Percentiles rank a stretch among this genome's conserved stretches.
Conservation (phyloP, 2,888 invertebrate genomes). For the Idaea aversata region DNA sequence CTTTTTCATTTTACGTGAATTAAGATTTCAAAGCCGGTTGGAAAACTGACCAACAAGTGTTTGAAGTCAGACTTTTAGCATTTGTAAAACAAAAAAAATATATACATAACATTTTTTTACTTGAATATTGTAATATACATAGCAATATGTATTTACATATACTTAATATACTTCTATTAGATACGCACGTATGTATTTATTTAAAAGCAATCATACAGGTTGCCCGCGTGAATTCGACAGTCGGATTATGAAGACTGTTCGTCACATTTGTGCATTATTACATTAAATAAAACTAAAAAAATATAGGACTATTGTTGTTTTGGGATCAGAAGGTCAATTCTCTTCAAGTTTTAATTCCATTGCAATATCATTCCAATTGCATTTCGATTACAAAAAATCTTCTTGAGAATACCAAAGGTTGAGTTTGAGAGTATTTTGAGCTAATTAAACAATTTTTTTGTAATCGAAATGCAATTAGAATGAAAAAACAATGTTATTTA, state of each 20-base stretch:
- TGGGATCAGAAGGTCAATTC: too few relatives aligned
- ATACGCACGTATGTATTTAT: slow-evolving; percentile 68
- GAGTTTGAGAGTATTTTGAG: too few relatives aligned
- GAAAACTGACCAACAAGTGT: slow-evolving; percentile 66
- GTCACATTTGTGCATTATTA: slow-evolving; percentile 21
- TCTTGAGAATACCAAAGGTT: too few relatives aligned
- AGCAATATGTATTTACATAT: slow-evolving; percentile 78
- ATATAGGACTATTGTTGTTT: too few relatives aligned
- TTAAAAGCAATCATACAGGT: slow-evolving; percentile 60
- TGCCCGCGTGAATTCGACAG: slow-evolving; percentile 33
- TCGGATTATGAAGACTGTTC: slow-evolving; percentile 20
- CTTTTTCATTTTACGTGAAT: slow-evolving; percentile 34
- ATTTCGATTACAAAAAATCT: too few relatives aligned
- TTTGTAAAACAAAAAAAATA: slow-evolving; percentile 68
- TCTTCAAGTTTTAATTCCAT: too few relatives aligned
- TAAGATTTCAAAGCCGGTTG: slow-evolving; percentile 66
- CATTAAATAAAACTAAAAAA: background rate
- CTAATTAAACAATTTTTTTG: too few relatives aligned
- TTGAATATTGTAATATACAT: slow-evolving; percentile 76
- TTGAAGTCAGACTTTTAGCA: slow-evolving; percentile 79
- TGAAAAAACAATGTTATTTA: too few relatives aligned
- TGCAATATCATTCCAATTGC: too few relatives aligned
- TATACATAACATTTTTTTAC: slow-evolving; percentile 64
- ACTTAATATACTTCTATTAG: slow-evolving; percentile 69
- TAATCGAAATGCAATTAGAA: too few relatives aligned